phyloP scores from a whole-genome alignment of 2,113 vertebrate genomes.

The Eclectus roratus region DNA sequence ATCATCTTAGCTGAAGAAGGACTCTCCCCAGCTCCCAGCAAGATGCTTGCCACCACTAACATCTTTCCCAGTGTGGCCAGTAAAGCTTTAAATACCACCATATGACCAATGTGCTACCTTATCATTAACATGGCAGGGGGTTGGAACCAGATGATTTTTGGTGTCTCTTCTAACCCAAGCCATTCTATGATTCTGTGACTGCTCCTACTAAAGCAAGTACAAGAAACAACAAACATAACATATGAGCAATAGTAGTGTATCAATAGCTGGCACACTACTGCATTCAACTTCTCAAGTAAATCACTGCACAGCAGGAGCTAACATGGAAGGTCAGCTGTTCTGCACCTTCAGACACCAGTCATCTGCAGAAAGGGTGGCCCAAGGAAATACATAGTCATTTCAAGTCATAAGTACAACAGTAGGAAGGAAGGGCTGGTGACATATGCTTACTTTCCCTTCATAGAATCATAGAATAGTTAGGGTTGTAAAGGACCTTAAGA shows the following conservation, averaged over 20 bases:
- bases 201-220: background rate
- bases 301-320: background rate
- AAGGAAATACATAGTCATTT: background rate
- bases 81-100: background rate
- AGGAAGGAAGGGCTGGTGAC: background rate
- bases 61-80: background rate
- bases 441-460: background rate
- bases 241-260: background rate
- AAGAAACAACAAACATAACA: background rate
- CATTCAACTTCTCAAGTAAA: background rate
- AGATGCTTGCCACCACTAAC: background rate
- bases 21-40: background rate
- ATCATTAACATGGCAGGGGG: background rate
- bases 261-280: background rate
- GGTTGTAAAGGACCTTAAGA: background rate
- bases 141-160: background rate
- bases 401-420: rapidly evolving
- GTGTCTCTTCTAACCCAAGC: background rate
- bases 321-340: background rate
- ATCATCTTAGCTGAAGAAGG: background rate
- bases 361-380: background rate
- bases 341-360: background rate
- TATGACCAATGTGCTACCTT: background rate
- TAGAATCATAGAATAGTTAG: background rate
- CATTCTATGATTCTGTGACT: background rate